Percentiles rank a stretch among this genome's conserved stretches.
Conservation (phyloP, 2,113 vertebrate genomes). For the Nerophis ophidion region DNA sequence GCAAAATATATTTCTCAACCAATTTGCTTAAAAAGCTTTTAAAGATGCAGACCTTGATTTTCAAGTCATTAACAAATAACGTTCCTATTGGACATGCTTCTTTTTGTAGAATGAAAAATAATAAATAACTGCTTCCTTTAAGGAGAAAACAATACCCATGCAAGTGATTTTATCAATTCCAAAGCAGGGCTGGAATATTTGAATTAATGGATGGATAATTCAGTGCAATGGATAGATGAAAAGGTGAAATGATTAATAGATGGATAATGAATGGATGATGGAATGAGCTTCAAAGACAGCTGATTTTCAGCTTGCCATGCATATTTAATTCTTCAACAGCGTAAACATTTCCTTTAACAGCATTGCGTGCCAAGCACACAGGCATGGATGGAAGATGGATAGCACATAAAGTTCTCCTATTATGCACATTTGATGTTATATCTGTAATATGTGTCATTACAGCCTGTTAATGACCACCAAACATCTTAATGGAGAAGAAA, state of each 20-base stretch:
- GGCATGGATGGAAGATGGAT: conserved; percentile 30
- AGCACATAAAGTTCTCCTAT: conserved; percentile 7
- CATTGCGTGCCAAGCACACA: conserved; percentile 21
- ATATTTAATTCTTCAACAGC: conserved; percentile 31
- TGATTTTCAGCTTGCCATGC: conserved; percentile 49
- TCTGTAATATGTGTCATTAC: no score
- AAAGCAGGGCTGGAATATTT: conserved; percentile 37
- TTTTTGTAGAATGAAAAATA: conserved; percentile 26
- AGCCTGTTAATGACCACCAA: no score
- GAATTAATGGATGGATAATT: conserved; percentile 22
- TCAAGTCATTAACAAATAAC: background rate
- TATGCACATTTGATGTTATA: no score
- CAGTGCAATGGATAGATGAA: conserved; percentile 32
- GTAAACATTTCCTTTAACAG: conserved; percentile 36
- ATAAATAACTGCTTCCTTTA: conserved; percentile 61
- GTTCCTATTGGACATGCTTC: background rate
- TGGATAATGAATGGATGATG: conserved; percentile 35
- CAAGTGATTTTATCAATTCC: conserved; percentile 46
- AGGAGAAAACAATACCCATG: conserved; percentile 55
- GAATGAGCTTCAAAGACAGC: conserved; percentile 33
- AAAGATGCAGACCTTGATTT: conserved; percentile 57
- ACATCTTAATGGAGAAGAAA: no score
- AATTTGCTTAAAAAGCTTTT: conserved; percentile 31
- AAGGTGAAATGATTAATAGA: conserved; percentile 21
- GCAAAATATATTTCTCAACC: background rate